Percentiles rank a stretch among this genome's conserved stretches.
These are phyloP conservation scores for Schizothorax lantsangensis DNA, from an alignment of 2,797 vertebrate species.

Conservation along the genomic window DNA sequence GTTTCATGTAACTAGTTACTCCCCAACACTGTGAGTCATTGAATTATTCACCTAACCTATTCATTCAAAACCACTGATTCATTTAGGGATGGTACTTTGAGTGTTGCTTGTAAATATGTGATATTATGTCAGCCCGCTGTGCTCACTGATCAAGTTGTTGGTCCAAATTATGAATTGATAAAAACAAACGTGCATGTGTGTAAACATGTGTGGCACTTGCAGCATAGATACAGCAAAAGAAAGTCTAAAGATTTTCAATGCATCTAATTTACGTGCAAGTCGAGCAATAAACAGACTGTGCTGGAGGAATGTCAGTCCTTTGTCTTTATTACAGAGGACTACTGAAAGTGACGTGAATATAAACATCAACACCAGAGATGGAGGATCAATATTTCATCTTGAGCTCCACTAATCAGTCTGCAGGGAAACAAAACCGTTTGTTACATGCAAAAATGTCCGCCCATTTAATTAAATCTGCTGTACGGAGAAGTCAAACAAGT, in stretches of 20 bases:
- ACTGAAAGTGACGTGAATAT: constrained; percentile 67
- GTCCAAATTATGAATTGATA: background rate
- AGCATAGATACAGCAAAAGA: background rate
- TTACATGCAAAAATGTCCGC: constrained; percentile 78
- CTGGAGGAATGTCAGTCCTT: constrained; percentile 13
- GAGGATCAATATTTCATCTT: constrained; percentile 81
- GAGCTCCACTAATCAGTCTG: constrained; percentile 74
- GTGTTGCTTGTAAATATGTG: background rate
- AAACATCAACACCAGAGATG: constrained; percentile 63
- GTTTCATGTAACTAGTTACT: too few relatives aligned
- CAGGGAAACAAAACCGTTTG: constrained; percentile 72
- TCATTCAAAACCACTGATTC: background rate
- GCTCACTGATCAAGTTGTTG: background rate
- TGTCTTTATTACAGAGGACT: constrained; percentile 36
- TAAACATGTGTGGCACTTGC: too few relatives aligned
- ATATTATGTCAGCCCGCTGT: background rate
- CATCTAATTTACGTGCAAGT: background rate
- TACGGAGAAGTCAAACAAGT: constrained; percentile 66
- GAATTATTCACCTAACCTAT: background rate
- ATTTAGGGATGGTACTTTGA: background rate
- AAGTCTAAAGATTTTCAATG: background rate
- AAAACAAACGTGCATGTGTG: background rate
- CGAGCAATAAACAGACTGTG: constrained; percentile 2
- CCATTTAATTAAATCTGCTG: constrained; percentile 82
- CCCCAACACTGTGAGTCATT: background rate